Conservation (phyloP, 2,888 invertebrate species). For the Stictocephala bisonia region DNA sequence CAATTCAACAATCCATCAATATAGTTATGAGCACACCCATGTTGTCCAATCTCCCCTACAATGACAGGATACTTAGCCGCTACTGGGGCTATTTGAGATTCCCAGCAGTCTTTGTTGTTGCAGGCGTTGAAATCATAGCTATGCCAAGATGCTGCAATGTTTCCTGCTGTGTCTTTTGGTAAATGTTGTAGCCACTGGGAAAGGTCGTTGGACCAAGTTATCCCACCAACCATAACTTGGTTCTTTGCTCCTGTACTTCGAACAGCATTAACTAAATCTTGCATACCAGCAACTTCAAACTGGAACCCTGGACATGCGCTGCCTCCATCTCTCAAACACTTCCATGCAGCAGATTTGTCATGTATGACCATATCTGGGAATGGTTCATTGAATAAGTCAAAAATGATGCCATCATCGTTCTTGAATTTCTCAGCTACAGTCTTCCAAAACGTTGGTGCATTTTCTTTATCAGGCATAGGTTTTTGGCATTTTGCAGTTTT, state of each 20-base stretch:
- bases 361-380: not conserved
- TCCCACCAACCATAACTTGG: conserved; percentile 1
- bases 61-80: not conserved
- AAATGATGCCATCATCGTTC: not conserved
- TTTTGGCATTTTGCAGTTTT: not conserved
- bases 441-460: conserved; percentile 21
- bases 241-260: not conserved
- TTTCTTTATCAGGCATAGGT: conserved; percentile 12
- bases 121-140: conserved; percentile 11
- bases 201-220: not conserved
- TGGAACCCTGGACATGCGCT: not conserved
- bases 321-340: not conserved
- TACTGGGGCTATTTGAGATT: not conserved
- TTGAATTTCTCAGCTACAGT: not conserved
- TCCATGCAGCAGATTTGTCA: conserved; percentile 1
- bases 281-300: conserved; percentile 12
- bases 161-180: not conserved
- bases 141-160: conserved; percentile 17
- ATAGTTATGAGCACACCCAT: not conserved
- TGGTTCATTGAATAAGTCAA: conserved; percentile 29
- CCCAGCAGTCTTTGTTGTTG: conserved; percentile 4
- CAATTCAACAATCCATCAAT: not conserved
- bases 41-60: conserved; percentile 10
- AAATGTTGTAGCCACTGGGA: not conserved
- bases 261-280: not conserved